Base-by-base conservation (phyloP, 2,797 vertebrate genomes). In the Coreius guichenoti region DNA sequence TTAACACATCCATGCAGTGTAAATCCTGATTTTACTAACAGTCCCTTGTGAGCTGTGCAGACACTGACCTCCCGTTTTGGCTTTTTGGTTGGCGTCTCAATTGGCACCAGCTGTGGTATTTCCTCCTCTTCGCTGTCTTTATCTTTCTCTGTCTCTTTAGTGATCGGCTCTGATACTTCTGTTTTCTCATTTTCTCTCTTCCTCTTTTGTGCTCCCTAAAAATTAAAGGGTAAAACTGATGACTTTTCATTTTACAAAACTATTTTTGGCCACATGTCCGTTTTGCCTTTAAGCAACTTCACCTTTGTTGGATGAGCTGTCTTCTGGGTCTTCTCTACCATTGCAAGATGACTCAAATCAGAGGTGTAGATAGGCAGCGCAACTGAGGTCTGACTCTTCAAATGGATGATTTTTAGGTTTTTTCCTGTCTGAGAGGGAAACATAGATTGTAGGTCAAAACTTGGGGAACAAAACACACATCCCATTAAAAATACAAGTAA, bases 341-440 rank as follows among this genome's bases (percentile, higher is more conserved):
- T 43, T 0, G 80, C 77, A 83, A 94, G 86, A 86, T 91, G 91
- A 83, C 90, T 92, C 79, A 97, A 80, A 86, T 92, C 90, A 0
- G 97, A 96, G 33, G 93, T 96, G 91, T 95, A 99, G 92, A 99
- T 87, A 1, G 98, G 98, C 86, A 99, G 94, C 0, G 98, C 94
- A 79, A 95, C 95, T 0, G 98, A 99, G 0, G 89, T 93, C 39
- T 93, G 91, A 6, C 96, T 98, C 93, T 99, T 99, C 69, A 99
- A 56, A 21, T 99, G 98, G 90, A 99, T 93, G 56, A 98, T 51
- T 92, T 99, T 99, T 4, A 99, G 92, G n/a, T 95, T 93, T 8
- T 93, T 94, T 92, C 96, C 97, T 81, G 96, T 96, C 97, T 99
- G 94, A n/a, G 89, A 91, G 87, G 12, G n/a, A 79, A 70, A 72